These are phyloP conservation scores for Prionailurus viverrinus DNA, from an alignment of 2,113 vertebrate species.

Conservation along the genomic window DNA sequence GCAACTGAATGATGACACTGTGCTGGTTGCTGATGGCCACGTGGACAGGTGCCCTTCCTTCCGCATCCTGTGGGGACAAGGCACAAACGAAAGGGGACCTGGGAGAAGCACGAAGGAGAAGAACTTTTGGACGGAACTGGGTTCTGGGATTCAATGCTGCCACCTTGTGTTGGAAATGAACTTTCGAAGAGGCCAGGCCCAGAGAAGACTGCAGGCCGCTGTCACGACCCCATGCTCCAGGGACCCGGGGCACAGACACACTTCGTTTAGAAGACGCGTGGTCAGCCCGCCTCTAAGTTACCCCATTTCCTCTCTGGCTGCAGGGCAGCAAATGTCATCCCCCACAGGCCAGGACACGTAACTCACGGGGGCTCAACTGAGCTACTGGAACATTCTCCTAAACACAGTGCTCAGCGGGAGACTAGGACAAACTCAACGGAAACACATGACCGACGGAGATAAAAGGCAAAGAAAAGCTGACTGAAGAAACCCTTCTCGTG, in stretches of 20 bases:
- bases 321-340: neutral
- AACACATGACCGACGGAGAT: neutral
- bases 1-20: slow-evolving; percentile 95
- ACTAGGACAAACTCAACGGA: neutral
- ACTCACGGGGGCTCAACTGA: neutral
- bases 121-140: neutral
- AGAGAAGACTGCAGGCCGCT: neutral
- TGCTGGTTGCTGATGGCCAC: slow-evolving; percentile 98
- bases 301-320: neutral
- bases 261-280: neutral
- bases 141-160: neutral
- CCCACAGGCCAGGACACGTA: neutral
- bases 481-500: neutral
- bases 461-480: neutral
- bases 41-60: slow-evolving; percentile 96
- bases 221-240: neutral
- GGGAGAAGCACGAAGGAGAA: neutral
- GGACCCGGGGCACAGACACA: neutral
- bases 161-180: neutral
- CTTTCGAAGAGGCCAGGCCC: neutral
- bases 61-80: slow-evolving; percentile 91
- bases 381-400: neutral
- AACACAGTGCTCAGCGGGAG: neutral
- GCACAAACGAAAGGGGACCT: neutral
- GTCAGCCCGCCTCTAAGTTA: neutral